Evolutionary conservation across 2,888 invertebrate genomes (phyloP), one percentile per base, ranked within the genome.

Genomic region (Masnerella sp.): DNA sequence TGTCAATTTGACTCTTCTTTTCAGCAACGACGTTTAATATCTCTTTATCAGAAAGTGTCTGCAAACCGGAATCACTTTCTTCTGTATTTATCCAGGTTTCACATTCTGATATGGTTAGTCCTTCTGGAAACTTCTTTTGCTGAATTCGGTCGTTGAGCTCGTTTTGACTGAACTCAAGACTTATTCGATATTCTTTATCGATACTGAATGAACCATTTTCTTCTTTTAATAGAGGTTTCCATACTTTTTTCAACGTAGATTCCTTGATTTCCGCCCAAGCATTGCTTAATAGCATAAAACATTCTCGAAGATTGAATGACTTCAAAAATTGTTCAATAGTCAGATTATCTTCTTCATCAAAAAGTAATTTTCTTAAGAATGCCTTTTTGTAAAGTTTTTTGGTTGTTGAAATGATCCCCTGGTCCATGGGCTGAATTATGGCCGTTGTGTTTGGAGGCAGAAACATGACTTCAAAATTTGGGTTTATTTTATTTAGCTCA

Each of bases 361-460:
- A 43, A 5, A 74, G 20, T 42, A 81, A 65, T 5, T 61, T 51
- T 32, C 70, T 61, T 8, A 30, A 30, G 9, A 30, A 30, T 30
- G 30, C 5, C n/a, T 74, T 74, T 62, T 77, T 79, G 68, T 81
- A 80, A 8, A 77, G 34, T 58, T 70, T 76, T 65, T 83, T 82
- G 14, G 74, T 47, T 36, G 71, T 73, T 34, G 68, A 76, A 11
- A 81, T 78, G 5, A 79, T 65, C 1, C 77, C 76, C 49, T 82
- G 81, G 45, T 79, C 75, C 80, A 80, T 81, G 3, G 80, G 81
- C 47, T 81, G 80, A 12, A 82, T 62, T 1, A 80, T 12, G 8
- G 71, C 32, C 0, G 77, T 80, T 5, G 77, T 77, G 54, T 75
- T 79, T 2, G 77, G 77, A 15, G 80, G 77, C 11, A 81, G 34